Base-by-base conservation (phyloP, 2,797 vertebrate species). In the Notolepis coatsorum region DNA sequence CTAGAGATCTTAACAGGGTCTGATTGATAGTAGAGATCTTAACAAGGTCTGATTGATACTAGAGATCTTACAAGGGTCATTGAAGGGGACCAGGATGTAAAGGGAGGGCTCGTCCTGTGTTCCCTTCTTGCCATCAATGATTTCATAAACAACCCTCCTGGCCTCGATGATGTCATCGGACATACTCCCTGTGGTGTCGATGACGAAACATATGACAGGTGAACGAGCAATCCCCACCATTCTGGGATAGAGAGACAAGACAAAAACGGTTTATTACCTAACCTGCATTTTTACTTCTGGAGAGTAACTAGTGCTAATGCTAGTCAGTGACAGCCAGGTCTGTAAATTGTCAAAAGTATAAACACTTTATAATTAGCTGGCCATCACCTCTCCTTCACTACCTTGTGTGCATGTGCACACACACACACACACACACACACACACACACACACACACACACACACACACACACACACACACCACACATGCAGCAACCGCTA, bases 181-280 rank as follows among this genome's bases (percentile, higher is more conserved):
- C 92, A 93, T 93, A 21, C 92, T 93, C 54, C 87, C 89, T 0
- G 90, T 93, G 25, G 91, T 92, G 80, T 93, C 92, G 21, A 93
- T 92, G 4, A 93, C 92, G 56, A 93, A 93, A 57, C 80, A 85
- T 20, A 93, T 39, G 0, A 90, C 88, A 3, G 90, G 70, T 3
- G 90, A 85, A 8, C 91, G 89, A 1, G 80, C 85, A 2, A 93
- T 89, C 7, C 90, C 91, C 88, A 93, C 80, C 83, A 92, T 61
- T 62, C 92, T 93, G 74, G 35, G 18, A 49, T 21, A 59, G 20
- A 63, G 23, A 58, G n/a, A 48, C 1, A 35, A 27, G 2, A 61
- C 0, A 45, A 6, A 35, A 4, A 53, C 2, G 2, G 27, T 4
- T n/a, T n/a, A n/a, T n/a, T n/a, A n/a, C n/a, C n/a, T n/a, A n/a